Base-by-base conservation (phyloP, 2,113 vertebrate genomes). In the Tamias sibiricus region DNA sequence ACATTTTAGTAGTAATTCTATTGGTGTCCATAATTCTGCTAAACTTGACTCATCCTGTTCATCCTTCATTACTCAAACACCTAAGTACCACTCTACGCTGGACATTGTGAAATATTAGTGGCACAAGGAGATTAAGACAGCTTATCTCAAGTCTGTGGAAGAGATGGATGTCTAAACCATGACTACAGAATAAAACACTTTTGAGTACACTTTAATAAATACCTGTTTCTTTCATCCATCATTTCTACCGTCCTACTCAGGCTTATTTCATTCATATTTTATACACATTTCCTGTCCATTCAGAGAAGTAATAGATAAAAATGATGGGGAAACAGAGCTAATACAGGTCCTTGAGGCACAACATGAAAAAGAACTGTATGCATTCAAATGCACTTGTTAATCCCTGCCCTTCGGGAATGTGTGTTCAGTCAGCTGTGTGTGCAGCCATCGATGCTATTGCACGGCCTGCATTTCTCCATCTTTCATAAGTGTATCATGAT, bases 191-290 rank as follows among this genome's bases (percentile, higher is more conserved):
- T 81, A 66, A 91, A 77, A 59, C 30, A 68, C 35, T 87, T 85
- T 32, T 40, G 37, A 94, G 35, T 59, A 5, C 57, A 40, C 4
- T 19, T 80, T 87, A 44, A 81, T 68, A 95, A 90, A 94, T 87
- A 76, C 22, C 17, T 28, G 2, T 86, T 91, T 85, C 85, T 86
- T 93, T 66, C 75, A 95, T 84, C 80, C 8, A 35, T 92, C 84
- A 72, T 49, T 32, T 22, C 83, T 84, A n/a, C 47, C 90, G 30
- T 26, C 49, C 37, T 35, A 40, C 71, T 86, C 22, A 47, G 57
- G 35, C 81, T 87, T 80, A 76, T 95, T 77, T 92, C 66, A 85
- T 76, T 90, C 76, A 89, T 86, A 93, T 87, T 85, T 74, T 68
- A 76, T 77, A 49, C 37, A 91, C 28, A 40, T 77, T 85, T 69